These are phyloP conservation scores for Lynx canadensis DNA, from an alignment of 2,113 vertebrate species.

Conservation along the genomic window DNA sequence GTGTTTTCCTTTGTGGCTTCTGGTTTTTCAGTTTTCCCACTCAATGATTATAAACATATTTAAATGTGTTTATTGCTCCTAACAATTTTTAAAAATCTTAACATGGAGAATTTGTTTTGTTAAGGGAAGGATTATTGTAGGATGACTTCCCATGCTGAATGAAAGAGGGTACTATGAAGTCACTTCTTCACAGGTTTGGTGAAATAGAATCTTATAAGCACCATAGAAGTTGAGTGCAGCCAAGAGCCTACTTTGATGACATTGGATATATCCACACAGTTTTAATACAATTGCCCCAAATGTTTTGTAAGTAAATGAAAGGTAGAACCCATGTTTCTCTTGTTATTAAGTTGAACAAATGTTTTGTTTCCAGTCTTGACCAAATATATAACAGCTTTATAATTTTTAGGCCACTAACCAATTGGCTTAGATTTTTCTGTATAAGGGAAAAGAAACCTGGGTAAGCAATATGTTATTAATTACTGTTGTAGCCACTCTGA, in stretches of 20 bases:
- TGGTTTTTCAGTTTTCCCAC: not conserved
- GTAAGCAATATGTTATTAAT: not conserved
- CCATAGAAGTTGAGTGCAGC: not conserved
- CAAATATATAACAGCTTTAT: constrained; percentile 5
- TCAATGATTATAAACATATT: not conserved
- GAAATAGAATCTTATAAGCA: not conserved
- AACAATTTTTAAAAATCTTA: not conserved
- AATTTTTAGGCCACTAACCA: constrained; percentile 37
- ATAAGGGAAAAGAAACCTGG: not conserved
- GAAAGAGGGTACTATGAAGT: not conserved
- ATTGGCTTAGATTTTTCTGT: constrained; percentile 31
- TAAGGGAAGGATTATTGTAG: not conserved
- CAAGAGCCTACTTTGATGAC: not conserved
- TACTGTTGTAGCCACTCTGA: not conserved
- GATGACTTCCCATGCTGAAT: not conserved
- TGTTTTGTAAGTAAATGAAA: constrained; percentile 32
- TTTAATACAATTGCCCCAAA: not conserved
- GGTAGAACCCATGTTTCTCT: not conserved
- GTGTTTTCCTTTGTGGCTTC: constrained; percentile 35
- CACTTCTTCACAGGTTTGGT: not conserved
- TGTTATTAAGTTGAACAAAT: not conserved
- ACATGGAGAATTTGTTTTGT: not conserved
- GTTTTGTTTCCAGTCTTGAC: not conserved
- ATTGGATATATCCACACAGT: not conserved
- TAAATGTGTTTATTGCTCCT: constrained; percentile 15